Evolutionary conservation across 2,113 vertebrate genomes (phyloP).

Genomic region (human): DNA sequence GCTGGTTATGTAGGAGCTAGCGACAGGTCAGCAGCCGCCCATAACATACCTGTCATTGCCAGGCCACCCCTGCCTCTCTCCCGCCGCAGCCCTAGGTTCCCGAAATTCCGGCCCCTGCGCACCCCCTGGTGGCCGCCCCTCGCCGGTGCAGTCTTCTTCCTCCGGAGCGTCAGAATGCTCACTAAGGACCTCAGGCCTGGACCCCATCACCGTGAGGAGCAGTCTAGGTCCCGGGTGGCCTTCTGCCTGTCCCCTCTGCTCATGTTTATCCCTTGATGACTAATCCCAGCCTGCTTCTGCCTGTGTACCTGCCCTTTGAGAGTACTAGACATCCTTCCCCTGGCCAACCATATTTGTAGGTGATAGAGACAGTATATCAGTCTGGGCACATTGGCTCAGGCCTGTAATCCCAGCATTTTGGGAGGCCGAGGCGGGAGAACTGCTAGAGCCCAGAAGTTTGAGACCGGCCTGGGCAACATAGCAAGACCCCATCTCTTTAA

Average conservation of each 20-base stretch:
- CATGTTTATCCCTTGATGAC: background rate
- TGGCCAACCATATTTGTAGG: background rate
- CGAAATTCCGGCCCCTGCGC: background rate
- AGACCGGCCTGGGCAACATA: too few relatives aligned
- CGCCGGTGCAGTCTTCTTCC: background rate
- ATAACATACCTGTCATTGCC: background rate
- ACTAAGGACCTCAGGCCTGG: background rate
- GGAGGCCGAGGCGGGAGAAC: too few relatives aligned
- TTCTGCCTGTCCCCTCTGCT: background rate
- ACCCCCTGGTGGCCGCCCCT: slow-evolving; percentile 6
- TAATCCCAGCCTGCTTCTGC: background rate
- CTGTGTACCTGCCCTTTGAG: background rate
- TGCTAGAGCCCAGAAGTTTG: too few relatives aligned
- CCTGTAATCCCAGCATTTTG: too few relatives aligned
- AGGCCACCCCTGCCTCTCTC: fast-evolving
- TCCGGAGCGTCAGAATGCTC: fast-evolving
- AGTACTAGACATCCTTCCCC: background rate
- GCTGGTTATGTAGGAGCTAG: background rate
- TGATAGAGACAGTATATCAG: background rate
- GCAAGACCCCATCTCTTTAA: too few relatives aligned
- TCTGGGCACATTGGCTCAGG: too few relatives aligned
- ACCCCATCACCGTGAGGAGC: background rate
- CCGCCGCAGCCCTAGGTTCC: background rate
- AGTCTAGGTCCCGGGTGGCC: background rate
- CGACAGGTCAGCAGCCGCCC: background rate